Percentiles rank a stretch among this genome's conserved stretches.
Conservation (phyloP, 2,113 vertebrate species). For the Siniperca chuatsi region DNA sequence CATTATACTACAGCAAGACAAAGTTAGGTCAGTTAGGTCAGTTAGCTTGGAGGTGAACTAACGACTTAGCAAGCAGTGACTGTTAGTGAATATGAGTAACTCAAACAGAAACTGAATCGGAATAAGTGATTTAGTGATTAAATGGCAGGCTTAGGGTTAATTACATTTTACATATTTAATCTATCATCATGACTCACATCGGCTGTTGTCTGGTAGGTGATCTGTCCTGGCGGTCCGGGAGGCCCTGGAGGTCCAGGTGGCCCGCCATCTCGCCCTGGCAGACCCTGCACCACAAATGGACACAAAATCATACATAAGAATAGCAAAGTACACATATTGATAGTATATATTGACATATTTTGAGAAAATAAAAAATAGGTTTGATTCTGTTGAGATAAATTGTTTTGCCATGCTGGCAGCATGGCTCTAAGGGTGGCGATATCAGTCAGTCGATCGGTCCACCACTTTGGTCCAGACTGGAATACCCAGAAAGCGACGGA, state of each 20-base stretch:
- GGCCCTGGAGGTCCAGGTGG: slow-evolving; percentile 87
- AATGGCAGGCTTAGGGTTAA: slow-evolving; percentile 7
- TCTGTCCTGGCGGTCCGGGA: slow-evolving; percentile 89
- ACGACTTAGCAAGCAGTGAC: slow-evolving; percentile 39
- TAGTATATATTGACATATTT: background rate
- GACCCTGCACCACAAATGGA: slow-evolving; percentile 84
- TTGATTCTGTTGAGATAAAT: too few relatives aligned
- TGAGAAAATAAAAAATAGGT: background rate
- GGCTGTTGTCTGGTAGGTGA: slow-evolving; percentile 68
- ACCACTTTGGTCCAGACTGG: too few relatives aligned
- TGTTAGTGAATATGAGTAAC: slow-evolving; percentile 56
- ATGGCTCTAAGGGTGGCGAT: too few relatives aligned
- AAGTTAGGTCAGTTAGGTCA: slow-evolving; percentile 67
- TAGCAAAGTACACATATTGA: background rate
- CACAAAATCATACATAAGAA: background rate
- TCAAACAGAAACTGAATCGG: background rate
- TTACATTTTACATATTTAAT: background rate
- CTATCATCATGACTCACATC: slow-evolving; percentile 72
- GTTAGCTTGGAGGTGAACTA: slow-evolving; percentile 58
- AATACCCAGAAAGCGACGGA: too few relatives aligned
- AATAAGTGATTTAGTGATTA: slow-evolving; percentile 6
- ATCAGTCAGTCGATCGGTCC: too few relatives aligned
- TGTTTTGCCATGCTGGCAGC: too few relatives aligned
- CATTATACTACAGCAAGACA: slow-evolving; percentile 77
- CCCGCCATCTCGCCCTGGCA: slow-evolving; percentile 85